Percentiles rank a stretch among this genome's conserved stretches.
Evolutionary conservation across 2,797 vertebrate species (phyloP).

Genomic region (Sciurus vulgaris): DNA sequence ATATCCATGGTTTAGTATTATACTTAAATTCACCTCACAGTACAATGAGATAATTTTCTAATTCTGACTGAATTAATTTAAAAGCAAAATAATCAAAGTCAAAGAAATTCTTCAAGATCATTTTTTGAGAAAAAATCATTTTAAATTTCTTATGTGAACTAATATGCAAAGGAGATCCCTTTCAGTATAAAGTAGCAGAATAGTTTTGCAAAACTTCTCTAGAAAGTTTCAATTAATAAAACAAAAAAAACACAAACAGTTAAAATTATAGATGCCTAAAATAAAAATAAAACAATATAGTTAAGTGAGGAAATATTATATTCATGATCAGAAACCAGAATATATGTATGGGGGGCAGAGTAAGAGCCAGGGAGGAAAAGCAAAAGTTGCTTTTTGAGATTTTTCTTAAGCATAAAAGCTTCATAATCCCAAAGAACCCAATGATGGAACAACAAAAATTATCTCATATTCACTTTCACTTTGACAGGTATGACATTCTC

Average conservation of each 20-base stretch:
- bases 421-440: slow-evolving; percentile 11
- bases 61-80: too few species aligned
- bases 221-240: background rate
- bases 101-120: background rate
- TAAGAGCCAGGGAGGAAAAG: background rate
- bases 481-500: slow-evolving; percentile 37
- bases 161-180: slow-evolving; percentile 43
- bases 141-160: slow-evolving; percentile 73
- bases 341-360: background rate
- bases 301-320: slow-evolving; percentile 45
- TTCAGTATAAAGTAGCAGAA: background rate
- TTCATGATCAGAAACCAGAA: slow-evolving; percentile 25
- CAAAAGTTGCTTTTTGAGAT: background rate
- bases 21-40: background rate
- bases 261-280: slow-evolving; percentile 33
- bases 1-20: too few species aligned
- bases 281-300: slow-evolving; percentile 39
- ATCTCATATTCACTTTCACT: background rate
- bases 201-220: background rate
- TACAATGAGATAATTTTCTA: too few species aligned
- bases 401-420: slow-evolving; percentile 46
- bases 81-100: too few species aligned
- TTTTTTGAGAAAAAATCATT: slow-evolving; percentile 63
- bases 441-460: slow-evolving; percentile 33
- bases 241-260: background rate